Evolutionary conservation across 2,888 invertebrate species (phyloP).

Genomic region (Cremastobaeus sp.): DNA sequence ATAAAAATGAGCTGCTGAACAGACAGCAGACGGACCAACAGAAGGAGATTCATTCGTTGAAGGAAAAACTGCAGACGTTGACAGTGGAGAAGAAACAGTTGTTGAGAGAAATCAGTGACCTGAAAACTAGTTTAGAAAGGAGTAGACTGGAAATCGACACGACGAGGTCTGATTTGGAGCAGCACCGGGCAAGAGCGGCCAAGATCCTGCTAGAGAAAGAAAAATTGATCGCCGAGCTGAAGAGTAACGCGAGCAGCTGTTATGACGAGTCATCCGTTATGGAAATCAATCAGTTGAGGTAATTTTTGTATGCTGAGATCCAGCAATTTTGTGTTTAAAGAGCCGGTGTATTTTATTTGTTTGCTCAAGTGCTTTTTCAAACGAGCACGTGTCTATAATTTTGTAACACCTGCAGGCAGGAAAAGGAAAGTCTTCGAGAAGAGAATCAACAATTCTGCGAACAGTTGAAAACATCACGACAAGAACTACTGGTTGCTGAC

Average conservation of each 20-base stretch:
- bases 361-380: constrained; percentile 68
- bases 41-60: constrained; percentile 74
- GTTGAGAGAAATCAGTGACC: constrained; percentile 76
- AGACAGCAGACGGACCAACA: constrained; percentile 78
- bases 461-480: constrained; percentile 75
- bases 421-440: constrained; percentile 81
- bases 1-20: constrained; percentile 76
- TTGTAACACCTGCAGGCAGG: constrained; percentile 76
- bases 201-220: constrained; percentile 88
- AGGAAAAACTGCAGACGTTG: constrained; percentile 79
- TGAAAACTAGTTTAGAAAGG: constrained; percentile 73
- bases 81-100: constrained; percentile 78
- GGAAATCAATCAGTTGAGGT: constrained; percentile 82
- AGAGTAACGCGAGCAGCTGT: constrained; percentile 69
- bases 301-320: too few relatives aligned
- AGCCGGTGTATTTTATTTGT: constrained; percentile 64
- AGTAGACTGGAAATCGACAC: constrained; percentile 70
- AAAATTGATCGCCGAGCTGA: constrained; percentile 83
- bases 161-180: constrained; percentile 82
- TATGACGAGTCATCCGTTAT: constrained; percentile 77
- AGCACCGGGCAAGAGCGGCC: constrained; percentile 89
- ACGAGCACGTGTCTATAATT: neutral
- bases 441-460: constrained; percentile 80
- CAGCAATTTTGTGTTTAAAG: too few relatives aligned
- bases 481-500: constrained; percentile 78